Evolutionary conservation across 30 jellyfish, hydroid and myxozoan species (phyloP).

Genomic region (Hydra vulgaris): DNA sequence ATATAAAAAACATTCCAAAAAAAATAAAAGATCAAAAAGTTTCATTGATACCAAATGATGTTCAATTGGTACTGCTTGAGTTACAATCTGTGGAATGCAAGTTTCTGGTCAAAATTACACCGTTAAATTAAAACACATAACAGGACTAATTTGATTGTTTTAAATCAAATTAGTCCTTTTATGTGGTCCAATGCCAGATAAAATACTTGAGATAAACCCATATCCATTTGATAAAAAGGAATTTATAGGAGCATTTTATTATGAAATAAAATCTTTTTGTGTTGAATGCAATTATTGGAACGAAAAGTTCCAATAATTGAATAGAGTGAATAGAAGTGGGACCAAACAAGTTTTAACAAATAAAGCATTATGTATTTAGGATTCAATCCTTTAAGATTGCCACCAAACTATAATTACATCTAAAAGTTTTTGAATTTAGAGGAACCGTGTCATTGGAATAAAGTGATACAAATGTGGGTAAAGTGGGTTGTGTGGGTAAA

Average conservation of each 20-base stretch:
- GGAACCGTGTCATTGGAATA: too few relatives aligned
- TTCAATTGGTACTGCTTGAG: not conserved
- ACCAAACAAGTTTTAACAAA: too few relatives aligned
- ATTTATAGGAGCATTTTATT: conserved; percentile 31
- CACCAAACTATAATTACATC: too few relatives aligned
- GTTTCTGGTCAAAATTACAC: not conserved
- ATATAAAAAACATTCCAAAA: conserved; percentile 11
- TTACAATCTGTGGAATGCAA: conserved; percentile 1
- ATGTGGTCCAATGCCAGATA: conserved; percentile 52
- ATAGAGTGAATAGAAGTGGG: too few relatives aligned
- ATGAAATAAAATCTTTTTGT: conserved; percentile 53
- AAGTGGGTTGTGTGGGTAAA: too few relatives aligned
- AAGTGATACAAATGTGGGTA: too few relatives aligned
- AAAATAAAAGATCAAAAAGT: not conserved
- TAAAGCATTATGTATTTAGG: too few relatives aligned
- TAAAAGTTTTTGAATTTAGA: too few relatives aligned
- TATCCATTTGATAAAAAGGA: conserved; percentile 60
- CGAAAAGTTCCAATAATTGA: conserved; percentile 31
- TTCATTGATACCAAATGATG: conserved; percentile 9
- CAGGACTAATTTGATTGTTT: conserved; percentile 42
- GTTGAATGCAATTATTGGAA: conserved; percentile 61
- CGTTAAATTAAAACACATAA: conserved; percentile 34
- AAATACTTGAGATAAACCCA: conserved; percentile 15
- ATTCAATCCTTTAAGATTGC: too few relatives aligned
- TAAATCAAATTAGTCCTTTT: conserved; percentile 23